These are phyloP conservation scores for Serinus canaria DNA, from an alignment of 2,113 vertebrate species.

Conservation along the genomic window DNA sequence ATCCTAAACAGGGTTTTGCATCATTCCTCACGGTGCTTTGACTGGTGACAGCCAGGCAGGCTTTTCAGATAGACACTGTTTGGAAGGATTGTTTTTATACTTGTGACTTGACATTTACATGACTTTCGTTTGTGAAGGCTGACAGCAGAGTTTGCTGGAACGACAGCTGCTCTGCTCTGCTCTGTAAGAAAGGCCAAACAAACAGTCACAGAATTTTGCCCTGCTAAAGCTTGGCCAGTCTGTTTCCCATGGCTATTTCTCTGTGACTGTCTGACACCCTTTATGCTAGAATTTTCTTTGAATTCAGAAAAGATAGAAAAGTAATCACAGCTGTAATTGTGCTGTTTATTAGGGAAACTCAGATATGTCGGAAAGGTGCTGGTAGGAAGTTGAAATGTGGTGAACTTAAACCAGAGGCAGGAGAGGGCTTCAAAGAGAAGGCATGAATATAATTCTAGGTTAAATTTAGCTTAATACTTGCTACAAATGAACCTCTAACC, in stretches of 20 bases:
- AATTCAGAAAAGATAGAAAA: background rate
- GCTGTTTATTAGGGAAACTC: background rate
- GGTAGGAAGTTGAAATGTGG: background rate
- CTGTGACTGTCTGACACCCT: background rate
- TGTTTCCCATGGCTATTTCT: conserved; percentile 3
- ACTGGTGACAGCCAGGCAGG: background rate
- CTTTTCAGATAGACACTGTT: conserved; percentile 40
- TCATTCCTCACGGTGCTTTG: background rate
- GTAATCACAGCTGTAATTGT: background rate
- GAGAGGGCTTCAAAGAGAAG: background rate
- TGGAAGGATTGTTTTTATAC: conserved; percentile 67
- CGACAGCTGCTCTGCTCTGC: conserved; percentile 55
- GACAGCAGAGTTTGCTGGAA: conserved; percentile 58
- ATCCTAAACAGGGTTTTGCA: conserved; percentile 22
- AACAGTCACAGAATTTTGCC: conserved; percentile 26
- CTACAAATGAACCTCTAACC: conserved; percentile 8
- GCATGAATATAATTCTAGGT: background rate
- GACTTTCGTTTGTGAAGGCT: conserved; percentile 66
- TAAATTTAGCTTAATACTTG: background rate
- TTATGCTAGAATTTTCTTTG: background rate
- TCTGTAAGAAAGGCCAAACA: conserved; percentile 45
- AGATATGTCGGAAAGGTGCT: background rate
- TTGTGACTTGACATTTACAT: conserved; percentile 67
- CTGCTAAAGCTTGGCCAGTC: background rate
- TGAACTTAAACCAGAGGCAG: background rate